Evolutionary conservation across 2,113 vertebrate species (phyloP), one percentile per base, ranked within the genome.

Genomic region (Petroica traversi): DNA sequence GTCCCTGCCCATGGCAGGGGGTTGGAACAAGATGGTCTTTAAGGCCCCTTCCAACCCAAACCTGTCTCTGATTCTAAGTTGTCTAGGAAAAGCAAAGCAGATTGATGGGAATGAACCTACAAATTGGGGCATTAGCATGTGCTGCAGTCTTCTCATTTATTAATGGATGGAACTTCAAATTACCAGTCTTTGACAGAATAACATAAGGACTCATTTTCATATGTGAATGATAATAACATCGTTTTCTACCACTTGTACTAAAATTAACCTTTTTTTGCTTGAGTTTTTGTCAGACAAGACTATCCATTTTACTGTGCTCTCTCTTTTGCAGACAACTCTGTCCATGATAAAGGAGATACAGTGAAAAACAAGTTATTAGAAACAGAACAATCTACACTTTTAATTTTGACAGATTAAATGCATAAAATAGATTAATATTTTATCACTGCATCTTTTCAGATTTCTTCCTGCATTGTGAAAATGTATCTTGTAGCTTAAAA

Each of bases 91-190:
- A 76, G 10, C 29, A 89, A 71, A 75, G 34, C 6, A 89, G 73
- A 87, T 43, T 57, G 79, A 93, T 43, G 9, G 46, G 88, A 63
- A 63, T 38, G 29, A 71, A 84, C 19, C 22, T 67, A 38, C 9
- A 91, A 85, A 84, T 3, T 43, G 46, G 12, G 40, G 18, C 58
- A 75, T 67, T 84, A 81, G 38, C 13, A 62, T 67, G 69, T 78
- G 15, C 34, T 87, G 61, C 59, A 83, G n/a, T 19, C 66, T 75
- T 78, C 74, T 77, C 34, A 81, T 74, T 93, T 89, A 84, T 58
- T 84, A 89, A 84, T 71, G 19, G 28, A 52, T 48, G 11, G 69
- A 89, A 95, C 79, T 74, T 72, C 78, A 95, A 87, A 95, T 88
- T 63, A 69, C 22, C 36, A 62, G 16, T 29, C 34, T 84, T 80